Evolutionary conservation across 2,888 invertebrate genomes (phyloP), one percentile per base, ranked within the genome.

Genomic region (Sycophila texana): DNA sequence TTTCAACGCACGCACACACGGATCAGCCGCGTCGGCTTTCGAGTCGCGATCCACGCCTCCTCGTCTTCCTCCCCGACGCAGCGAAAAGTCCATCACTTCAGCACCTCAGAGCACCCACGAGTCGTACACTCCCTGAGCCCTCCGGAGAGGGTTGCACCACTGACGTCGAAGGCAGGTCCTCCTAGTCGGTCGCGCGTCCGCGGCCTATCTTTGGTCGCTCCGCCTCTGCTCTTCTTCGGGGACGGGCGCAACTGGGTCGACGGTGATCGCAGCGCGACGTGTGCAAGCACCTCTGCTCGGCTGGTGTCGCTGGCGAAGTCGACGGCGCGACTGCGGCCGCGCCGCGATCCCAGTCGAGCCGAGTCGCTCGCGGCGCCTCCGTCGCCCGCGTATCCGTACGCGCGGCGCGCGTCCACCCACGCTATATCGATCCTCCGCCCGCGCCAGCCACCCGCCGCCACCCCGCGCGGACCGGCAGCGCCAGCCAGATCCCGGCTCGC

Each of bases 361-460:
- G 61, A n/a, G 18, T 30, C 61, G 72, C 67, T 74, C 53, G 73
- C 63, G 30, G 63, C 73, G 61, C 30, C 22, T 47, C 70, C 13
- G 26, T 58, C 66, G 66, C 20, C 65, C 16, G 22, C 16, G 26
- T 53, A 3, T 51, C 18, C 39, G 22, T 18, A 79, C 82, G 85
- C 86, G 88, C 86, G 86, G 86, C 87, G 86, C 87, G 86, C 88
- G 86, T 85, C 87, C 89, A 88, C 89, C 89, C 87, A 88, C 88
- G 88, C 89, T 88, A 89, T 89, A 90, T 89, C 89, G 89, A 89
- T 89, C 90, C 85, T 86, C 84, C 86, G 84, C 86, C 85, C 85
- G 22, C 67, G 78, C 58, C 39, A 39, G 39, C 39, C 39, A 39
- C 39, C 39, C 39, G 39, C 39, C 39, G 39, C 39, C 39, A 39